phyloP scores from a whole-genome alignment of 2,113 vertebrate species.

The Oenanthe oenanthe region DNA sequence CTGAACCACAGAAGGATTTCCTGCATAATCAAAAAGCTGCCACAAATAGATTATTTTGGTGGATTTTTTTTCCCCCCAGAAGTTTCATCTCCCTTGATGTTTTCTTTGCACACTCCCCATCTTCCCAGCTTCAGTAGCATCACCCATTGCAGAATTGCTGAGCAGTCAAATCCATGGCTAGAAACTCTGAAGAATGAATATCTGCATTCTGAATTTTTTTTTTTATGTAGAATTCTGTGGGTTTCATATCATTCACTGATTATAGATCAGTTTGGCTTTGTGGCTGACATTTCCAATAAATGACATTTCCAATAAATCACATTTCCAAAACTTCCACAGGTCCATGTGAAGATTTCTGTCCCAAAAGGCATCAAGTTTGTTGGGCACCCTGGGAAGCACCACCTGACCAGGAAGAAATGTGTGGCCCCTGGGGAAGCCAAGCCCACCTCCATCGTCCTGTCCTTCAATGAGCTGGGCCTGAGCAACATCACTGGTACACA shows the following conservation, averaged over 20 bases:
- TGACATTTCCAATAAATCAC: not conserved
- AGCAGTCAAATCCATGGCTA: not conserved
- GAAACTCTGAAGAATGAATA: not conserved
- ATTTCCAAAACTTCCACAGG: slow-evolving; percentile 67
- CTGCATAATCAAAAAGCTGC: not conserved
- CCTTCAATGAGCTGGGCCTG: slow-evolving; percentile 85
- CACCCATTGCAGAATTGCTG: not conserved
- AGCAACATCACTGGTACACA: slow-evolving; percentile 87
- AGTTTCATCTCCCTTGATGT: not conserved
- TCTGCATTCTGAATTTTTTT: not conserved
- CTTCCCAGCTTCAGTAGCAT: not conserved
- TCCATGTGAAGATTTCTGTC: slow-evolving; percentile 88
- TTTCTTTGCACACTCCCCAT: not conserved
- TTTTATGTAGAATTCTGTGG: not conserved
- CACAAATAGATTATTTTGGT: not conserved
- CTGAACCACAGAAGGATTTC: not conserved
- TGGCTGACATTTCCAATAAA: not conserved
- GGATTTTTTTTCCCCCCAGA: not conserved
- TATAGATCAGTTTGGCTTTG: not conserved
- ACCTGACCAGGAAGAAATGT: slow-evolving; percentile 89
- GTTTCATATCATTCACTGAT: not conserved
- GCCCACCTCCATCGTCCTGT: slow-evolving; percentile 86
- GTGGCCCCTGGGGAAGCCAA: slow-evolving; percentile 84
- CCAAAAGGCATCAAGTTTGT: slow-evolving; percentile 90
- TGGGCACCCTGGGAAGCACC: slow-evolving; percentile 87